phyloP scores from a whole-genome alignment of 2,888 invertebrate species.

The Melanostoma mellinum region DNA sequence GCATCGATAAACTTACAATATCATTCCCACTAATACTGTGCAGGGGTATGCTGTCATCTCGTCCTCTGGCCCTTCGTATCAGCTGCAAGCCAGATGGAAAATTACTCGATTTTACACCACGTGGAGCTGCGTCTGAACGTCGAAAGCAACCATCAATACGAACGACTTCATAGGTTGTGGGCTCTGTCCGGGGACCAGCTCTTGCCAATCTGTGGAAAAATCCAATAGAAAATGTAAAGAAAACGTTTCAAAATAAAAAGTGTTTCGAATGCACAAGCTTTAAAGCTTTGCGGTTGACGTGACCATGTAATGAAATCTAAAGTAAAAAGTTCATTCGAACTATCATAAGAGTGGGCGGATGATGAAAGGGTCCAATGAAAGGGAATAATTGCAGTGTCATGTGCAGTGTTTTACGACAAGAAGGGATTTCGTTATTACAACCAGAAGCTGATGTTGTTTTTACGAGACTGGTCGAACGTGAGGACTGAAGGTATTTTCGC shows the following conservation, averaged over 20 bases:
- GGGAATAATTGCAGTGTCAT: constrained; percentile 50
- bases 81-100: constrained; percentile 80
- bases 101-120: constrained; percentile 82
- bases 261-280: constrained; percentile 7
- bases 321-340: not conserved
- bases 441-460: constrained; percentile 29
- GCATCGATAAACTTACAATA: constrained; percentile 81
- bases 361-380: constrained; percentile 21
- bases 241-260: constrained; percentile 15
- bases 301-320: not conserved
- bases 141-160: constrained; percentile 87
- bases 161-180: constrained; percentile 87
- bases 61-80: constrained; percentile 83
- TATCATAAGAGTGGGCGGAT: not conserved
- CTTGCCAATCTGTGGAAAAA: constrained; percentile 83
- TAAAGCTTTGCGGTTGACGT: not conserved
- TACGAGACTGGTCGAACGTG: constrained; percentile 55
- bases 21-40: constrained; percentile 85
- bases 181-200: constrained; percentile 88
- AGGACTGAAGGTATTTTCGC: not conserved
- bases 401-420: constrained; percentile 56
- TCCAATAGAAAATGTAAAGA: not conserved
- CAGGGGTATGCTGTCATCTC: constrained; percentile 83
- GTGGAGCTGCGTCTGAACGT: constrained; percentile 84
- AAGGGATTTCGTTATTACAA: constrained; percentile 38